Base-by-base conservation (phyloP, 2,888 invertebrate genomes). In the Lymantria monacha region DNA sequence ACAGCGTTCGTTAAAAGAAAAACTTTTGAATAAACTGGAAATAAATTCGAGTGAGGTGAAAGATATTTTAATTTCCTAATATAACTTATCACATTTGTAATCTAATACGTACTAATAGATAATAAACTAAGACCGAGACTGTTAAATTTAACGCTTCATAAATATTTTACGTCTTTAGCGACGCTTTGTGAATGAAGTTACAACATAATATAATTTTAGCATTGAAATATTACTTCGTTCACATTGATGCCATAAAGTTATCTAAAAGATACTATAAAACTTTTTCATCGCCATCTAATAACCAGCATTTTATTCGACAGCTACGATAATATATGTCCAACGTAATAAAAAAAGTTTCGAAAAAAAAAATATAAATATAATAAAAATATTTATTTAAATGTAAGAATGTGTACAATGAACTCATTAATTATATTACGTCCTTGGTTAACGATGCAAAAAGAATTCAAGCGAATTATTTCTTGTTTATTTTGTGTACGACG, bases 361-460 rank as follows among this genome's bases (percentile, higher is more conserved):
- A 15, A 15, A 15, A 41, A 15, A 41, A 14, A 41, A 41, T 14
- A 15, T 15, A 14, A 11, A 41, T 15, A 15, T 1, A 41, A 41
- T 41, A 14, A 41, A 30, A 13, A 10, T 41, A 41, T 15, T 15
- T 10, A 15, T 41, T 10, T 14, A 14, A 15, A 41, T 41, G 11
- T 2, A 41, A 9, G 15, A 41, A 14, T 45, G 30, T 15, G 14
- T 74, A 77, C 78, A 79, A 70, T 78, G 79, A 81, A 79, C 79
- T 68, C 63, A 61, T 71, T 73, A 74, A 75, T 69, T 73, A 65
- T 73, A 65, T 57, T 55, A 61, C 79, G 82, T 70, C 87, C 87
- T 87, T 87, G 83, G 69, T 55, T 54, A 58, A 55, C 62, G 57
- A 59, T 46, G 61, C 67, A 75, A 76, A 72, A 78, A 76, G 68